Percentiles rank a stretch among this genome's conserved stretches.
Conservation (phyloP, 2,797 vertebrate species). For the Gymnopithys bicolor region DNA sequence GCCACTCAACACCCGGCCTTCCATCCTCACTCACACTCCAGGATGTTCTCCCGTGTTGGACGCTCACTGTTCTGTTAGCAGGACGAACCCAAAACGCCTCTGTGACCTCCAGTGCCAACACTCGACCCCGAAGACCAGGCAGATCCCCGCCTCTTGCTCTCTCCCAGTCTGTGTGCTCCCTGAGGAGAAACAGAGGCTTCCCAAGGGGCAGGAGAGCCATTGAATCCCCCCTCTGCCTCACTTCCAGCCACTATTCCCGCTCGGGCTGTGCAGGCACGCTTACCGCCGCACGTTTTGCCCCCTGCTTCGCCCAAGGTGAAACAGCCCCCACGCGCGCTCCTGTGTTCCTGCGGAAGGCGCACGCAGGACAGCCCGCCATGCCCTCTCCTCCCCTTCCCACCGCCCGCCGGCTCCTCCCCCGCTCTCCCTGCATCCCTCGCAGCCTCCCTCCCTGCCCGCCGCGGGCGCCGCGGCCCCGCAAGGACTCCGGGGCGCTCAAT, state of each 20-base stretch:
- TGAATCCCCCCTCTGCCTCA: neutral
- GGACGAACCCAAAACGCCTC: neutral
- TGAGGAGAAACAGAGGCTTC: neutral
- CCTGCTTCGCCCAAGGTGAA: neutral
- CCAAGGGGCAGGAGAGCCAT: too few relatives aligned
- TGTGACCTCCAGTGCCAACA: neutral
- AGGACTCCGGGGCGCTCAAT: conserved; percentile 57
- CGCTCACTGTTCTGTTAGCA: neutral
- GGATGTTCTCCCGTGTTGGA: too few relatives aligned
- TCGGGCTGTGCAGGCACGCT: fast-evolving
- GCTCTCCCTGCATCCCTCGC: neutral
- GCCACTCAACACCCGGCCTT: neutral
- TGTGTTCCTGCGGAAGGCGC: fast-evolving
- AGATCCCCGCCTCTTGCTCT: neutral
- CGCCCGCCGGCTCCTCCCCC: neutral
- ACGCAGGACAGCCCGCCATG: fast-evolving
- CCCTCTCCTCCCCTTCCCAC: too few relatives aligned
- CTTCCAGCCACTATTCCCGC: neutral
- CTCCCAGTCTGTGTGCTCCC: neutral
- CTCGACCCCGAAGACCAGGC: fast-evolving
- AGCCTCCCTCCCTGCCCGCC: neutral
- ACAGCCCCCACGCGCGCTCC: neutral
- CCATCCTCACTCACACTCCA: neutral
- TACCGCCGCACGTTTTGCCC: too few relatives aligned
- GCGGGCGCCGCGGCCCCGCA: neutral